A percentile compares a stretch with the other conserved stretches of the same genome.
Conservation (phyloP, 1,140 invertebrate genomes). For the Drosophila subobscura region DNA sequence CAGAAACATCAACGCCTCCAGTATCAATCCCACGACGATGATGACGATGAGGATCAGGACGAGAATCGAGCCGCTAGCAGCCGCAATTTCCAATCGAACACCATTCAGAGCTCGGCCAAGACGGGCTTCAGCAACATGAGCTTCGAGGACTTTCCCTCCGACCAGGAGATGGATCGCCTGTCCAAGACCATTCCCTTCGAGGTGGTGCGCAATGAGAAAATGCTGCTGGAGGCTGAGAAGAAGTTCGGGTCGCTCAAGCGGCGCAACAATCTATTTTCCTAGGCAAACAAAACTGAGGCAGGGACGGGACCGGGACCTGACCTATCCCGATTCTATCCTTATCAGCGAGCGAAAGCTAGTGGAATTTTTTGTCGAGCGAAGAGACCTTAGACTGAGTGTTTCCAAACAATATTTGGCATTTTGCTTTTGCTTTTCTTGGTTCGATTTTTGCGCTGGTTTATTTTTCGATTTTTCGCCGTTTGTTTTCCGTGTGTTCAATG, state of each 20-base stretch:
- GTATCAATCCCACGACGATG: conserved; percentile 76
- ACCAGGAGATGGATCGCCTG: conserved; percentile 84
- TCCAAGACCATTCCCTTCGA: conserved; percentile 86
- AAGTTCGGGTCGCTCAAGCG: conserved; percentile 87
- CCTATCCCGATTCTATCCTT: too few species aligned
- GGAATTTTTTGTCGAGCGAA: conserved; percentile 12
- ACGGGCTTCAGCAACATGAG: conserved; percentile 91
- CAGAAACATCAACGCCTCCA: conserved; percentile 78
- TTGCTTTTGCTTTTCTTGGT: conserved; percentile 41
- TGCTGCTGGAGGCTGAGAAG: conserved; percentile 85
- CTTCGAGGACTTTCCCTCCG: conserved; percentile 90
- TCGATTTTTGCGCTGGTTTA: conserved; percentile 2
- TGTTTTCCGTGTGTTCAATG: conserved; percentile 9
- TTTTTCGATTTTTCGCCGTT: conserved; percentile 1
- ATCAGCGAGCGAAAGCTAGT: background rate
- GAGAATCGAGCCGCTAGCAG: conserved; percentile 50
- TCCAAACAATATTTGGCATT: conserved; percentile 46
- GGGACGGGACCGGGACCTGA: too few species aligned
- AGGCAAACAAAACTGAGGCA: background rate
- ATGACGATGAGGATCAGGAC: conserved; percentile 66
- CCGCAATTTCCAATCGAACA: conserved; percentile 78
- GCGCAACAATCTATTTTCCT: conserved; percentile 88
- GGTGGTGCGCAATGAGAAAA: conserved; percentile 85
- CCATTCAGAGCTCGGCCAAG: conserved; percentile 82
- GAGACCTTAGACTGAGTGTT: conserved; percentile 62